Conservation (phyloP, 2,888 invertebrate genomes). For the Agrochola lychnidis region DNA sequence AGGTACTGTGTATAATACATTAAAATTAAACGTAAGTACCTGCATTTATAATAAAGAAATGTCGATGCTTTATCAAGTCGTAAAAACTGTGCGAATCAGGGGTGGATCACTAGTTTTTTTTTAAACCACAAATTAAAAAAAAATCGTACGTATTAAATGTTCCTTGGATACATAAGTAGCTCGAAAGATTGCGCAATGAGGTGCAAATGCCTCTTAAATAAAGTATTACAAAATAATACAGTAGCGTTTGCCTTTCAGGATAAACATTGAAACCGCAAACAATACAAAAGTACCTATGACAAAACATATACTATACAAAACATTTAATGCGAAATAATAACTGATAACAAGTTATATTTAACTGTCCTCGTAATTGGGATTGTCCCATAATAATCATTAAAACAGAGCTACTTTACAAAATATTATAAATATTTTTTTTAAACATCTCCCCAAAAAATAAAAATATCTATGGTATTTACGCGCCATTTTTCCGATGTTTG, state of each 20-base stretch:
- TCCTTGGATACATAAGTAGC: background rate
- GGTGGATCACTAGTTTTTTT: background rate
- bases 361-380: background rate
- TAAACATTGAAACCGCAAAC: conserved; percentile 44
- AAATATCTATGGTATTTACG: conserved; percentile 30
- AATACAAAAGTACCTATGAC: conserved; percentile 9
- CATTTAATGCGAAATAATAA: conserved; percentile 28
- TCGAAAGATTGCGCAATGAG: conserved; percentile 11
- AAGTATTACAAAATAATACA: conserved; percentile 3
- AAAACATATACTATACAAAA: conserved; percentile 25
- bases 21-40: no score
- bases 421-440: background rate
- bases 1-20: no score
- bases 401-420: background rate
- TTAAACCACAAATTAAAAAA: background rate
- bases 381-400: conserved; percentile 7
- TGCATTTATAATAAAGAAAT: no score
- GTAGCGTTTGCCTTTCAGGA: background rate
- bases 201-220: background rate
- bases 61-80: no score
- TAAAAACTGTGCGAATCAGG: no score
- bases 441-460: background rate
- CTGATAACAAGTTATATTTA: conserved; percentile 30
- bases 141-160: no score
- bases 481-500: conserved; percentile 37